Percentiles rank a stretch among this genome's conserved stretches.
phyloP scores from a whole-genome alignment of 2,888 invertebrate species.

The Eumacrocentrus americanus region DNA sequence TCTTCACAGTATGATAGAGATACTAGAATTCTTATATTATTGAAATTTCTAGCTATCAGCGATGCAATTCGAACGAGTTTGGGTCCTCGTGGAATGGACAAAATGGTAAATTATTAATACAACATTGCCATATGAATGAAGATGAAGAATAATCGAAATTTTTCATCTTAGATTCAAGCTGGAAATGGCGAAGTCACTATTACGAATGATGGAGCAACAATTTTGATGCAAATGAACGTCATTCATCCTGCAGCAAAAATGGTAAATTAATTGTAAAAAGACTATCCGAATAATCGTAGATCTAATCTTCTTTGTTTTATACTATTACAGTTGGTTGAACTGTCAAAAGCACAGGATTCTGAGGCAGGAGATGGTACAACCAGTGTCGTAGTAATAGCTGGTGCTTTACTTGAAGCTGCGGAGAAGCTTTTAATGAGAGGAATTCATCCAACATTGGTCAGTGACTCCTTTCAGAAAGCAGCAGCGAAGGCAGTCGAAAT shows the following conservation, averaged over 20 bases:
- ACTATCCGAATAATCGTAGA: background rate
- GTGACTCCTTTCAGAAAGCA: slow-evolving; percentile 94
- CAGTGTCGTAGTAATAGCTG: slow-evolving; percentile 96
- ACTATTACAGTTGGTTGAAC: slow-evolving; percentile 82
- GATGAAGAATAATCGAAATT: background rate
- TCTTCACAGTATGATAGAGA: no score
- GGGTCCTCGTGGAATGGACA: slow-evolving; percentile 99
- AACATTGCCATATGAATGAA: background rate
- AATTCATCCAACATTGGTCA: slow-evolving; percentile 96
- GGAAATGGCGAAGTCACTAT: slow-evolving; percentile 98
- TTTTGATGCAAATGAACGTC: slow-evolving; percentile 98
- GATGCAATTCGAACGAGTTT: slow-evolving; percentile 98
- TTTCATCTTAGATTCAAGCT: slow-evolving; percentile 81
- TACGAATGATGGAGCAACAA: slow-evolving; percentile 99
- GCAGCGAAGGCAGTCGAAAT: slow-evolving; percentile 78
- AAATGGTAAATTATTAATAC: slow-evolving; percentile 77
- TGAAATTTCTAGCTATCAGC: slow-evolving; percentile 98
- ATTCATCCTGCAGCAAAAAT: slow-evolving; percentile 99
- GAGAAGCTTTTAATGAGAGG: slow-evolving; percentile 91
- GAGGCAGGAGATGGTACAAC: slow-evolving; percentile 99
- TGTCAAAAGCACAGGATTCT: slow-evolving; percentile 97
- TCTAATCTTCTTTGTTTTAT: background rate
- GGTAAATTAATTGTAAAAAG: no score
- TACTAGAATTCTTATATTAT: no score
- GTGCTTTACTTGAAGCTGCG: slow-evolving; percentile 92